Percentiles rank a stretch among this genome's conserved stretches.
Conservation (phyloP, 2,113 vertebrate genomes). For the Hyperoodon ampullatus region DNA sequence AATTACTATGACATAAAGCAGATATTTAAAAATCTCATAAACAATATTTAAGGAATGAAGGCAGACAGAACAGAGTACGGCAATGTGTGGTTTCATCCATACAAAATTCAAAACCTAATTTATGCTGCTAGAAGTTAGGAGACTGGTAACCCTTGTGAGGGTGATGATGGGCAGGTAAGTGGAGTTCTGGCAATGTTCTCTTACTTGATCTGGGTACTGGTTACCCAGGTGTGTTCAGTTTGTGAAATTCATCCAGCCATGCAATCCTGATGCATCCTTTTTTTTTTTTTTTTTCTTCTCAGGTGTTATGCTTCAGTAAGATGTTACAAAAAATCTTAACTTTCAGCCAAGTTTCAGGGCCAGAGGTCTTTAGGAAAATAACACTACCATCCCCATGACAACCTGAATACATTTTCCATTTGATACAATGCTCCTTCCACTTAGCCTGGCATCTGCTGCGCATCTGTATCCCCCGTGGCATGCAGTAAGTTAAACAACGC, state of each 20-base stretch:
- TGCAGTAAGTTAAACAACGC: conserved; percentile 38
- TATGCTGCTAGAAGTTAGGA: neutral
- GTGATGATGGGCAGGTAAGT: neutral
- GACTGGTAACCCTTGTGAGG: neutral
- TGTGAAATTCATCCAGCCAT: neutral
- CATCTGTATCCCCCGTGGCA: conserved; percentile 40
- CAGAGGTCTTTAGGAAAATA: neutral
- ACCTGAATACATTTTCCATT: conserved; percentile 33
- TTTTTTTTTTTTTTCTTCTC: neutral
- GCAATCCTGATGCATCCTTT: neutral
- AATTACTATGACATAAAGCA: neutral
- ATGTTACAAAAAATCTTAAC: neutral
- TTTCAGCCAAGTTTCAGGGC: neutral
- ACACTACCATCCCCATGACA: neutral
- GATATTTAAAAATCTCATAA: neutral
- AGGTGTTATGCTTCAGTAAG: neutral
- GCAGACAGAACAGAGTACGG: neutral
- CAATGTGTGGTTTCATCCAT: neutral
- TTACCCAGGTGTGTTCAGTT: neutral
- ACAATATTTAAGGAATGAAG: neutral
- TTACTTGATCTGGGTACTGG: neutral
- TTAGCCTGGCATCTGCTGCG: conserved; percentile 40
- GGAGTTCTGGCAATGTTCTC: neutral
- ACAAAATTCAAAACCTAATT: neutral
- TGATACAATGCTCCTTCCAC: neutral